These are phyloP conservation scores for Dimorphilus gyrociliatus DNA, from an alignment of 2,888 invertebrate genomes.

Conservation along the genomic window DNA sequence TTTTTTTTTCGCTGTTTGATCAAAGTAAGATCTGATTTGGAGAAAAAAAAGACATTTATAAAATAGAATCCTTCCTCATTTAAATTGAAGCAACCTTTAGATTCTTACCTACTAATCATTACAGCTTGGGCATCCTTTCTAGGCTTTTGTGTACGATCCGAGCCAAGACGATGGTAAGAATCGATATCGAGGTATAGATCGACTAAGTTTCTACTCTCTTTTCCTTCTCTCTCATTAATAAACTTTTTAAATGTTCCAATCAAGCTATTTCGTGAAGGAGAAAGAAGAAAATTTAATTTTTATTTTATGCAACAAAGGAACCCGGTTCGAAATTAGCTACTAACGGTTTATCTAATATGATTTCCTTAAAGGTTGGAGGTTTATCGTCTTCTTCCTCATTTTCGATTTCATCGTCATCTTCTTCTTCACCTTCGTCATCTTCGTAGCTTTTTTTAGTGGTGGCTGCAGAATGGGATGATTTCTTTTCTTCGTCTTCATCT, in stretches of 20 bases:
- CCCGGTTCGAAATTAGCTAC: constrained; percentile 6
- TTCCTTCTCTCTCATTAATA: constrained; percentile 20
- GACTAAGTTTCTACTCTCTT: constrained; percentile 20
- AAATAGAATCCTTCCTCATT: neutral
- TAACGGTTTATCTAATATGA: constrained; percentile 21
- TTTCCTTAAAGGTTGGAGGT: constrained; percentile 16
- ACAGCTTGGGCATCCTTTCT: constrained; percentile 20
- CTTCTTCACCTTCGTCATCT: constrained; percentile 9
- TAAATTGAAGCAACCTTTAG: neutral
- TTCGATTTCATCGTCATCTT: constrained; percentile 9
- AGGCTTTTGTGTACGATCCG: constrained; percentile 9
- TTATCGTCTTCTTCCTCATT: constrained; percentile 4
- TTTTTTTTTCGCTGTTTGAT: constrained; percentile 21
- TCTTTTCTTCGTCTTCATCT: no score
- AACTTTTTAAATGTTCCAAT: constrained; percentile 32
- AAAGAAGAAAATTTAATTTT: neutral
- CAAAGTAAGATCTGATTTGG: constrained; percentile 30
- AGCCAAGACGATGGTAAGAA: constrained; percentile 14
- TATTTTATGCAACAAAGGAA: neutral
- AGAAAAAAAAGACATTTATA: constrained; percentile 2
- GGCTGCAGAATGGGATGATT: no score
- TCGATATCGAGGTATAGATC: constrained; percentile 28
- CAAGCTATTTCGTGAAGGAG: constrained; percentile 15
- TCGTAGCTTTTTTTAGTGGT: neutral
- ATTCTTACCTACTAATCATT: constrained; percentile 12